Evolutionary conservation across 2,888 invertebrate species (phyloP), one percentile per base, ranked within the genome.

Genomic region (Oligia latruncula): DNA sequence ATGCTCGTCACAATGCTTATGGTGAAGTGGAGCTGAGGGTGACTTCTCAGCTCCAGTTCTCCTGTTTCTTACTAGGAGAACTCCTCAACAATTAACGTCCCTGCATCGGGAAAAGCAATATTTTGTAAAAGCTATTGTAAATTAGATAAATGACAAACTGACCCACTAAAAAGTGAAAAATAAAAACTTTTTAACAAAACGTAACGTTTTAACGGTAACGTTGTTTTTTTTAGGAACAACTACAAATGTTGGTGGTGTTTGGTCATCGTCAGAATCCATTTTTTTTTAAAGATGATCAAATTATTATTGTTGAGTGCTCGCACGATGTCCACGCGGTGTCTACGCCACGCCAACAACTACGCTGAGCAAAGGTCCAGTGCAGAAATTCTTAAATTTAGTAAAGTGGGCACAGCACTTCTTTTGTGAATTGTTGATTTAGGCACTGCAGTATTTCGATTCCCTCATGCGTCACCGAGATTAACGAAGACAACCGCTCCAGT

Each of bases 371-470:
- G 4, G 29, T 23, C 8, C 20, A 23, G 74, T 75, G 40, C 23
- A 23, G 11, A 46, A 23, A 23, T 17, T 77, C 2, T 40, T 43
- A 76, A 23, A 23, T 43, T 78, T 20, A 17, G 8, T 60, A 52
- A 43, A 68, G 6, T n/a, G 23, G 15, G 11, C 11, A n/a, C 49
- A 52, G 43, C 40, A 40, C 17, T 35, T 40, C 71, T 6, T 60
- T 35, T 52, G 43, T 64, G 43, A 52, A 81, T 67, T 35, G 35
- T 81, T 81, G 49, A 52, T 67, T 66, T 35, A 55, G 9, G 43
- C 20, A 82, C n/a, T 62, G 75, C 76, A 67, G 55, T 74, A 68
- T 62, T 46, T 62, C 55, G 43, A 82, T 75, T 58, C 62, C 40
- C 23, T 62, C 55, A 49, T 68, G 55, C 46, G 55, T 75, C 76